Conservation (phyloP, 2,797 vertebrate genomes). For the Craterocephalus amniculus region DNA sequence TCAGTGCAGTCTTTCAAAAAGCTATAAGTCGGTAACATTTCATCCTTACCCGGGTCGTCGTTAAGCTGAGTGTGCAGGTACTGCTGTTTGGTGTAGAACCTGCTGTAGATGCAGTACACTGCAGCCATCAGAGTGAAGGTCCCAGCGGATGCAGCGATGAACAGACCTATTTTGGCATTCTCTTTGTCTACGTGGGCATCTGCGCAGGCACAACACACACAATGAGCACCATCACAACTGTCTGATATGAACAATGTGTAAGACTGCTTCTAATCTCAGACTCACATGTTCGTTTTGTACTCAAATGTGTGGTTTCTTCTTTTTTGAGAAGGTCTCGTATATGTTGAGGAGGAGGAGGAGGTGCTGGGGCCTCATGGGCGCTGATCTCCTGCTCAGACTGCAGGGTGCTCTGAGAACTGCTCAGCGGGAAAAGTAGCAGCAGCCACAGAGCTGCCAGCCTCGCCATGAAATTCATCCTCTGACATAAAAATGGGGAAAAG, state of each 20-base stretch:
- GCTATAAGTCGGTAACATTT: background rate
- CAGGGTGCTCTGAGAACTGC: constrained; percentile 70
- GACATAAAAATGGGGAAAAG: background rate
- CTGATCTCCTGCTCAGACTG: constrained; percentile 46
- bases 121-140: constrained; percentile 80
- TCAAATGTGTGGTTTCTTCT: constrained; percentile 53
- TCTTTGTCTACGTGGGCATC: constrained; percentile 62
- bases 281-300: constrained; percentile 71
- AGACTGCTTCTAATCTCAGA: background rate
- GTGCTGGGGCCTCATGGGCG: constrained; percentile 43
- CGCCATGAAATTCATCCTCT: constrained; percentile 47
- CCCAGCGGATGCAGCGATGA: constrained; percentile 80
- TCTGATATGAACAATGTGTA: background rate
- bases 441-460: constrained; percentile 56
- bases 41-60: constrained; percentile 63
- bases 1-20: background rate
- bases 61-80: constrained; percentile 79
- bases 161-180: constrained; percentile 75
- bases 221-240: background rate
- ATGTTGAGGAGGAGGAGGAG: constrained; percentile 28
- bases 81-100: constrained; percentile 82
- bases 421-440: constrained; percentile 67
- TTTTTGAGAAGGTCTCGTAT: constrained; percentile 47
- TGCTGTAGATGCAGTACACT: constrained; percentile 86
- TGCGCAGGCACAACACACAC: constrained; percentile 39